Percentiles rank a stretch among this genome's conserved stretches.
Conservation (phyloP, 2,797 vertebrate genomes). For the Petrocephalus sullivani region DNA sequence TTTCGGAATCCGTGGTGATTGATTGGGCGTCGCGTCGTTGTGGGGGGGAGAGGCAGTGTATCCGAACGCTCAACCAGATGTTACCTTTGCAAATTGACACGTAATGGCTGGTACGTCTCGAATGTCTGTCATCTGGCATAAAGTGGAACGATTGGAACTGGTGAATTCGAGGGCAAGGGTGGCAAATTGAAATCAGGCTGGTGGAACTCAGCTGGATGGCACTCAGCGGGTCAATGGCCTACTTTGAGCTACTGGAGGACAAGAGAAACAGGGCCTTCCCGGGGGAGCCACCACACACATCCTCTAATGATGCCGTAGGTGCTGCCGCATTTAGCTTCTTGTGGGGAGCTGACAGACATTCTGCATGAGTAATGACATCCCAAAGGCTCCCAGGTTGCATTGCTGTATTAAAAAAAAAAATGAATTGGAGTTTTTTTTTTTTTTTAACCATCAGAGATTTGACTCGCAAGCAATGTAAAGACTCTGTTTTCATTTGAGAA, state of each 20-base stretch:
- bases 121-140: not conserved
- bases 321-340: conserved; percentile 28
- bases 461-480: conserved; percentile 6
- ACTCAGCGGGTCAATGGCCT: conserved; percentile 26
- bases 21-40: not conserved
- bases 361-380: conserved; percentile 19
- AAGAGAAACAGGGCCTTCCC: not conserved
- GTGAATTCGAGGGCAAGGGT: not conserved
- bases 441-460: conserved; percentile 1
- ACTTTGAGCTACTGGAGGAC: conserved; percentile 27
- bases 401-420: conserved; percentile 9
- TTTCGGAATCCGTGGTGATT: not conserved
- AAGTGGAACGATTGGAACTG: not conserved
- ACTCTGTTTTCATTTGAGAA: not conserved
- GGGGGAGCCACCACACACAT: conserved; percentile 17
- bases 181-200: conserved; percentile 4
- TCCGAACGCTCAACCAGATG: not conserved
- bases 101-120: not conserved
- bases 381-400: conserved; percentile 24
- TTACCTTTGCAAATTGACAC: not conserved
- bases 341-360: conserved; percentile 25
- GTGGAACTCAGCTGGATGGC: conserved; percentile 11
- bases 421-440: not conserved
- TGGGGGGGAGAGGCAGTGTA: not conserved
- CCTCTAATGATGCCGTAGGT: conserved; percentile 27